These are phyloP conservation scores for Xylocampa areola DNA, from an alignment of 2,888 invertebrate species.

Conservation along the genomic window DNA sequence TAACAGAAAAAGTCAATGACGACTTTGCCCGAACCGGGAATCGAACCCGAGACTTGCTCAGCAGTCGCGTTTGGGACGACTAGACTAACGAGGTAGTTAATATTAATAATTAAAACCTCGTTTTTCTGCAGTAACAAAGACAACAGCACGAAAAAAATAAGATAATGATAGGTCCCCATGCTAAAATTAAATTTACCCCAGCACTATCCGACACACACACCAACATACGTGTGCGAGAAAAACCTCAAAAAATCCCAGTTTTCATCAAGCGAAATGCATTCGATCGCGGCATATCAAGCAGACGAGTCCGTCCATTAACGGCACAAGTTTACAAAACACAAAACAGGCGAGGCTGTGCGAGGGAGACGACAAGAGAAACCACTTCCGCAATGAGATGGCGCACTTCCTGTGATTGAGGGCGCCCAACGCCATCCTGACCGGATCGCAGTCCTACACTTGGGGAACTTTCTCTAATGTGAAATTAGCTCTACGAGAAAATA, in stretches of 20 bases:
- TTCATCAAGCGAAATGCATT: conserved; percentile 78
- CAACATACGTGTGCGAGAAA: conserved; percentile 19
- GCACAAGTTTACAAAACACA: conserved; percentile 80
- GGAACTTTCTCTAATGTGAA: conserved; percentile 61
- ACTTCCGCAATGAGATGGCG: conserved; percentile 90
- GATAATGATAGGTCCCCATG: too few species aligned
- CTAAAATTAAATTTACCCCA: too few species aligned
- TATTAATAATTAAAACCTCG: too few species aligned
- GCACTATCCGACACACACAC: too few species aligned
- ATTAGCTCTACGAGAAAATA: conserved; percentile 61
- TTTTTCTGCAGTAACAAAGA: too few species aligned
- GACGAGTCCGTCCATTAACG: conserved; percentile 76
- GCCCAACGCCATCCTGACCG: conserved; percentile 64
- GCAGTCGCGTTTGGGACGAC: too few species aligned
- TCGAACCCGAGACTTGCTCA: too few species aligned
- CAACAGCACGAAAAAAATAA: too few species aligned
- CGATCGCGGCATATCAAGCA: conserved; percentile 78
- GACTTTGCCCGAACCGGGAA: too few species aligned
- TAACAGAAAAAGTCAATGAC: too few species aligned
- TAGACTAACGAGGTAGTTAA: too few species aligned
- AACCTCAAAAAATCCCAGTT: conserved; percentile 47
- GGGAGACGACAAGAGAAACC: conserved; percentile 84
- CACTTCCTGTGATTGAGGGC: conserved; percentile 90
- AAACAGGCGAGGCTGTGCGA: conserved; percentile 68
- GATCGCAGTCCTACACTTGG: conserved; percentile 53